Conservation (phyloP, 2,888 invertebrate species). For the Incurvaria masculella region DNA sequence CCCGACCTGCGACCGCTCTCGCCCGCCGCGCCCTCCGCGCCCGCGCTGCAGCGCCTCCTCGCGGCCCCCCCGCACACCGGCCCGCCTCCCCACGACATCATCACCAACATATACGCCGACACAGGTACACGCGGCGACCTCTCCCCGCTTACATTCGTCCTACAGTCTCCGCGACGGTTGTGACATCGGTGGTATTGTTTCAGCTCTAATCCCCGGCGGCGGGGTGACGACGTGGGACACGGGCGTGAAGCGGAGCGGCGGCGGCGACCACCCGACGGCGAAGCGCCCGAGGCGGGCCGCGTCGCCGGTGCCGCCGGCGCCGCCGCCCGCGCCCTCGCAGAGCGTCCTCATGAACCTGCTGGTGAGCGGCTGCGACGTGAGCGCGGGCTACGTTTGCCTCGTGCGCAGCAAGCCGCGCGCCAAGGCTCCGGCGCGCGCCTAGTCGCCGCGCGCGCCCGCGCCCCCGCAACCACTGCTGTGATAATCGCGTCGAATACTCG, state of each 20-base stretch:
- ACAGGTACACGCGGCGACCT: too few species aligned
- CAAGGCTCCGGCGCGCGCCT: constrained; percentile 37
- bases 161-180: background rate
- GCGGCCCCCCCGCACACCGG: constrained; percentile 40
- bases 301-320: constrained; percentile 25
- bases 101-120: constrained; percentile 47
- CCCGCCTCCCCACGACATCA: constrained; percentile 47
- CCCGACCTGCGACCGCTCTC: constrained; percentile 32
- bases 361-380: constrained; percentile 93
- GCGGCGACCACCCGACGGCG: constrained; percentile 35
- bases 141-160: background rate
- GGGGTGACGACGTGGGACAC: constrained; percentile 38
- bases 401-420: constrained; percentile 63
- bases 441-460: constrained; percentile 18
- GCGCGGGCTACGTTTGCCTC: constrained; percentile 87
- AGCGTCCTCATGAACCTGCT: constrained; percentile 93
- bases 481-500: constrained; percentile 45
- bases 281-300: constrained; percentile 44
- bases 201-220: constrained; percentile 43
- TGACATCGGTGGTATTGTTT: constrained; percentile 16
- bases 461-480: constrained; percentile 35
- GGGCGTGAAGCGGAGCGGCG: constrained; percentile 39
- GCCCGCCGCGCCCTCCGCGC: constrained; percentile 32
- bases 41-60: constrained; percentile 41
- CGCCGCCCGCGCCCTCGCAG: constrained; percentile 54